Evolutionary conservation across 2,113 vertebrate genomes (phyloP).

Genomic region (Dicentrarchus labrax): DNA sequence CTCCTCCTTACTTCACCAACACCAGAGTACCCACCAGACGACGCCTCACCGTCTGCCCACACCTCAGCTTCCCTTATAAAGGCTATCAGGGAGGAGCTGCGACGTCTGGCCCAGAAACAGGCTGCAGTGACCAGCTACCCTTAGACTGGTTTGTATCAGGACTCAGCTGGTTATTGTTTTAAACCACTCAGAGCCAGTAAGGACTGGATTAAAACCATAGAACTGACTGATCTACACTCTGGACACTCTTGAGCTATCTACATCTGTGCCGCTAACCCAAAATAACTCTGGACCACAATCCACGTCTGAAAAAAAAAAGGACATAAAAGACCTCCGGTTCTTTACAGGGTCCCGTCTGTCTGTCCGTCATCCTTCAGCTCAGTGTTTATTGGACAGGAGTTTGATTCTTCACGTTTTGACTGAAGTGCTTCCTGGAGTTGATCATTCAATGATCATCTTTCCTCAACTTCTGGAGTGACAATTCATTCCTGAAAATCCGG

Average conservation of each 20-base stretch:
- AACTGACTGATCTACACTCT: constrained; percentile 27
- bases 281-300: constrained; percentile 38
- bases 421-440: constrained; percentile 81
- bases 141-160: constrained; percentile 80
- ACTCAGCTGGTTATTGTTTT: constrained; percentile 42
- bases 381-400: constrained; percentile 51
- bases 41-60: constrained; percentile 90
- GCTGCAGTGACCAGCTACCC: constrained; percentile 89
- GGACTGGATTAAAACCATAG: constrained; percentile 18
- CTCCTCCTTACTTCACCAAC: constrained; percentile 88
- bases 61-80: constrained; percentile 98
- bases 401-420: constrained; percentile 61
- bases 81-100: constrained; percentile 97
- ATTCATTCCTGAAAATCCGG: not conserved
- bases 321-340: constrained; percentile 59
- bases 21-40: constrained; percentile 91
- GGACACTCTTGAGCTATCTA: constrained; percentile 37
- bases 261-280: constrained; percentile 30
- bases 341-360: constrained; percentile 70
- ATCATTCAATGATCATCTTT: constrained; percentile 47
- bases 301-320: constrained; percentile 24
- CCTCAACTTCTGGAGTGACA: constrained; percentile 57
- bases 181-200: constrained; percentile 77
- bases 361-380: constrained; percentile 37
- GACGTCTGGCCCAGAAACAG: constrained; percentile 97